Evolutionary conservation across 1,140 invertebrate genomes (phyloP).

Genomic region (Papilio polyxenes): DNA sequence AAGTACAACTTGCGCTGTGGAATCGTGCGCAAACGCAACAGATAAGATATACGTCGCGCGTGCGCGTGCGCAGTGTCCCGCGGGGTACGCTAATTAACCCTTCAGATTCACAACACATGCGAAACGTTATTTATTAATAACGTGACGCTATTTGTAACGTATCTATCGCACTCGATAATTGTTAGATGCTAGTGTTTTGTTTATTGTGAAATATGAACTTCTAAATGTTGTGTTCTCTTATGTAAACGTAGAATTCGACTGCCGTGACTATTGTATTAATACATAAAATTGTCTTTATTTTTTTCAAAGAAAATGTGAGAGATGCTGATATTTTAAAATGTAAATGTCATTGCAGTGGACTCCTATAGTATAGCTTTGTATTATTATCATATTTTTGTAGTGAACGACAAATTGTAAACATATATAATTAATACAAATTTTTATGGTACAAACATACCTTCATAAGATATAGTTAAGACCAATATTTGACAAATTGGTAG

Average conservation of each 20-base stretch:
- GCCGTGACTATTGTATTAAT: too few relatives aligned
- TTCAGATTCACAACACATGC: constrained; percentile 64
- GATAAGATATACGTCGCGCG: constrained; percentile 71
- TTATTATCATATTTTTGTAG: too few relatives aligned
- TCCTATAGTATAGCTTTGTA: too few relatives aligned
- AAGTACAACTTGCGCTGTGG: constrained; percentile 49
- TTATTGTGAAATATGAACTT: not conserved
- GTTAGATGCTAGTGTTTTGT: constrained; percentile 23
- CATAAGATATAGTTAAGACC: not conserved
- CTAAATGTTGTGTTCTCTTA: not conserved
- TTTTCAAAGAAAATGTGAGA: too few relatives aligned
- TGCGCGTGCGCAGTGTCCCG: constrained; percentile 64
- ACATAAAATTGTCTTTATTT: too few relatives aligned
- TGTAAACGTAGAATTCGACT: too few relatives aligned
- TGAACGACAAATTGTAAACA: too few relatives aligned
- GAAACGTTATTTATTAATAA: constrained; percentile 66
- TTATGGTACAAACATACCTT: not conserved
- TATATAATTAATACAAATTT: too few relatives aligned
- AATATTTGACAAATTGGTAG: not conserved
- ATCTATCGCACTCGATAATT: constrained; percentile 35
- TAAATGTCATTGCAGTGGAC: too few relatives aligned
- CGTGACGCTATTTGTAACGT: constrained; percentile 49
- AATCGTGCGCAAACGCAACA: constrained; percentile 58
- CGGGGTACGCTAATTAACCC: constrained; percentile 75
- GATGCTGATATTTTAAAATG: too few relatives aligned